Base-by-base conservation (phyloP, 1,140 invertebrate species). In the Diabrotica undecimpunctata region DNA sequence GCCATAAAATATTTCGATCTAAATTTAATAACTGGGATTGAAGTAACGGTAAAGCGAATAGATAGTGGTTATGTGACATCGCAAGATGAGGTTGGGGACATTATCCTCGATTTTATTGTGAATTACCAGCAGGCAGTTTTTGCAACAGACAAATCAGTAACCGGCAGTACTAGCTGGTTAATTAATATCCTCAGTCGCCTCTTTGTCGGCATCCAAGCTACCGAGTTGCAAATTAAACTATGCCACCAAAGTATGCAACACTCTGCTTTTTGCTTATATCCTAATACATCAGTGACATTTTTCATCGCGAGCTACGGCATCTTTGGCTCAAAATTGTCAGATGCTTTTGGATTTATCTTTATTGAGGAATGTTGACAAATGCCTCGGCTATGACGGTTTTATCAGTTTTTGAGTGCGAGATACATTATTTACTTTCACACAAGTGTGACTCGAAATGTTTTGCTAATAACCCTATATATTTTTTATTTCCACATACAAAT, bases 231-330 rank as follows among this genome's bases (percentile, higher is more conserved):
- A 75, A 77, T 77, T 75, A 75, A 77, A 77, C 75, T 75, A 75
- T 77, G 75, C 73, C 75, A 76, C 61, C 68, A 68, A 73, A 73
- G 72, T 76, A 77, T 76, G 74, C 74, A 70, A 64, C 65, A 52
- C 54, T 69, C 71, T 65, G 70, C 64, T 69, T 61, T 66, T 72
- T 59, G 64, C 62, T 67, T 74, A 75, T 75, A 74, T 68, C 71
- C 70, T 74, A 75, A 75, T 74, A 75, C 74, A 66, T 74, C 71
- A 75, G 75, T 76, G 75, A 76, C 75, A 76, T 76, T 74, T 75
- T 73, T 73, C 63, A 66, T 64, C n/a, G 60, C 60, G 62, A 73
- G 68, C 70, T 74, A 74, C 70, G 57, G 60, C 65, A 53, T 14
- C 70, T 71, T 74, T 64, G 58, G 66, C 66, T 65, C 66, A 74